phyloP scores from a whole-genome alignment of 2,888 invertebrate genomes.

The Caenorhabditis plicata region DNA sequence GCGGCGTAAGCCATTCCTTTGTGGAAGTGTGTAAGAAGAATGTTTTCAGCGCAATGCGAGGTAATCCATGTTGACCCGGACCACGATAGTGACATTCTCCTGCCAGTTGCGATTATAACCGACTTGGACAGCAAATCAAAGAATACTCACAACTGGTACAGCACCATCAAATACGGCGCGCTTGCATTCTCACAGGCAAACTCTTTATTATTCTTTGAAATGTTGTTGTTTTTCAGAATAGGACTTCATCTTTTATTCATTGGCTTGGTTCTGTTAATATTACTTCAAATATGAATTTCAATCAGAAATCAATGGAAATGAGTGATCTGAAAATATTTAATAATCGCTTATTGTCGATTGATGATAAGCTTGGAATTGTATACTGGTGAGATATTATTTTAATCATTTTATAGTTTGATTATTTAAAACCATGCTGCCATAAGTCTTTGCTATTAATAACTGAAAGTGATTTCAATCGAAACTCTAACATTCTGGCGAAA shows the following conservation, averaged over 20 bases:
- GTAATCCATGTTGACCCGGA: slow-evolving; percentile 18
- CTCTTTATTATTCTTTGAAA: not conserved
- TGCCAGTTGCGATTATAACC: slow-evolving; percentile 27
- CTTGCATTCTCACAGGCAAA: slow-evolving; percentile 22
- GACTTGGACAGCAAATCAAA: slow-evolving; percentile 29
- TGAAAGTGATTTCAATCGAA: too few species aligned
- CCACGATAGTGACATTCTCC: slow-evolving; percentile 22
- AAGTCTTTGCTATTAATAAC: too few species aligned
- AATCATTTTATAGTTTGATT: too few species aligned
- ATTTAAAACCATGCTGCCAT: not conserved
- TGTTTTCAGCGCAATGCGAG: slow-evolving; percentile 18
- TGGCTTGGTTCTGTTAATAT: slow-evolving; percentile 33
- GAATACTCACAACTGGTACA: slow-evolving; percentile 26
- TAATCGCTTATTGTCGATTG: slow-evolving; percentile 84
- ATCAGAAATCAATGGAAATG: slow-evolving; percentile 81
- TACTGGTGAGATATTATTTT: slow-evolving; percentile 10
- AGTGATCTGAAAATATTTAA: slow-evolving; percentile 91
- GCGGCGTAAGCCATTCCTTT: too few species aligned
- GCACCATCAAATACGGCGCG: slow-evolving; percentile 31
- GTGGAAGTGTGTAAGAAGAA: too few species aligned
- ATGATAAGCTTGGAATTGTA: slow-evolving; percentile 83
- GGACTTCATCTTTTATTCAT: slow-evolving; percentile 29
- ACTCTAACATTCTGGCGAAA: too few species aligned
- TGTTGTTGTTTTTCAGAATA: slow-evolving; percentile 10
- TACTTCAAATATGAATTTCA: slow-evolving; percentile 32